Conservation (phyloP, 2,113 vertebrate genomes). For the Seriola aureovittata region DNA sequence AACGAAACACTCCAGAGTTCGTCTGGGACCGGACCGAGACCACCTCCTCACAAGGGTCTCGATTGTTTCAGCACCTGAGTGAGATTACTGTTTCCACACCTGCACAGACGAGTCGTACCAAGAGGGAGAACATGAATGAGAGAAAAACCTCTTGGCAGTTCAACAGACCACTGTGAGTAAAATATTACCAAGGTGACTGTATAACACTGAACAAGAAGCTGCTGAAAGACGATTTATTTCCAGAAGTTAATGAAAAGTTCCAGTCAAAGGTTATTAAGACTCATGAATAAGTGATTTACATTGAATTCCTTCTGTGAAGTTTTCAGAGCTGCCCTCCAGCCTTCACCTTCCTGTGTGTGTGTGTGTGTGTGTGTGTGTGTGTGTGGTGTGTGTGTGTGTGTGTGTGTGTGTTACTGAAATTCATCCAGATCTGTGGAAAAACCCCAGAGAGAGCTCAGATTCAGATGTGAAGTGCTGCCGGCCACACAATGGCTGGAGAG, state of each 20-base stretch:
- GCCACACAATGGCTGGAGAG: not conserved
- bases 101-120: too few species aligned
- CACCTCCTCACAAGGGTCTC: too few species aligned
- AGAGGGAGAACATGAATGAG: too few species aligned
- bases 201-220: not conserved
- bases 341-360: not conserved
- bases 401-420: conserved; percentile 7
- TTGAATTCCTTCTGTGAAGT: too few species aligned
- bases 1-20: too few species aligned
- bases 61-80: too few species aligned
- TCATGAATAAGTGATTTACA: not conserved
- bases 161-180: too few species aligned
- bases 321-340: not conserved
- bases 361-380: not conserved
- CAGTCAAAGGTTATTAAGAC: conserved; percentile 16
- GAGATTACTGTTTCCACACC: too few species aligned
- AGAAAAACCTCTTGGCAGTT: too few species aligned
- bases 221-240: not conserved
- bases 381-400: not conserved
- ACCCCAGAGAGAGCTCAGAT: too few species aligned
- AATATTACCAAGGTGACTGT: too few species aligned
- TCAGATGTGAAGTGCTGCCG: not conserved
- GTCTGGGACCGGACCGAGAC: too few species aligned
- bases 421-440: conserved; percentile 6
- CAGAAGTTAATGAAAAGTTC: not conserved